These are phyloP conservation scores for Micrastur ruficollis DNA, from an alignment of 2,797 vertebrate species.

Conservation along the genomic window DNA sequence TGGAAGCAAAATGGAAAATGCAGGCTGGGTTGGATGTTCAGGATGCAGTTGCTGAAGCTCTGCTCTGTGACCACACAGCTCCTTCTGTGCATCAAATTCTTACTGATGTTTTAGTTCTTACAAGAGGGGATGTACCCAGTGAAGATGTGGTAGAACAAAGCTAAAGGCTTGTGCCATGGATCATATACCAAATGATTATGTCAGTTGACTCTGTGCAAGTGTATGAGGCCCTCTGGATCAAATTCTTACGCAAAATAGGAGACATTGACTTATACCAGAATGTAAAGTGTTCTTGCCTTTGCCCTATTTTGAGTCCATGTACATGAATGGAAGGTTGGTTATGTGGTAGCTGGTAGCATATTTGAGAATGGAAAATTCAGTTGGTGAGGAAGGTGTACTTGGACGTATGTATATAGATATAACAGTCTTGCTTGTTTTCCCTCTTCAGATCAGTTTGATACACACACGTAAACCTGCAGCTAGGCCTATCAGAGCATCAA, in stretches of 20 bases:
- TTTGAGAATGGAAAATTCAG: not conserved
- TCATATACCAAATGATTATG: not conserved
- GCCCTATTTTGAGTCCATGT: not conserved
- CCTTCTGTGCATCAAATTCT: not conserved
- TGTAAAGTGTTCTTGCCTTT: not conserved
- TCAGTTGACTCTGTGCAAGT: not conserved
- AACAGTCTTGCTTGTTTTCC: not conserved
- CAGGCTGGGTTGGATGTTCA: not conserved
- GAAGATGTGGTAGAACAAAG: not conserved
- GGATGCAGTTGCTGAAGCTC: not conserved
- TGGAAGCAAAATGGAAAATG: not conserved
- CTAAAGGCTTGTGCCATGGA: not conserved
- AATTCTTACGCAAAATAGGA: not conserved
- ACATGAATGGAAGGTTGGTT: not conserved
- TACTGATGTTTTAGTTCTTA: not conserved
- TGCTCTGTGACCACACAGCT: not conserved
- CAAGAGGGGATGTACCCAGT: not conserved
- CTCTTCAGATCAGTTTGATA: constrained; percentile 82
- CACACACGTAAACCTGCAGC: constrained; percentile 86
- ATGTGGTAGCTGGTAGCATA: not conserved
- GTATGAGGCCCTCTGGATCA: not conserved
- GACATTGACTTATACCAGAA: fast-evolving
- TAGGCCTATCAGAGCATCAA: constrained; percentile 88
- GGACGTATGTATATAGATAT: fast-evolving
- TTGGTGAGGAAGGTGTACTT: not conserved